These are phyloP conservation scores for Pollachius pollachius DNA, from an alignment of 2,113 vertebrate species.

Conservation along the genomic window DNA sequence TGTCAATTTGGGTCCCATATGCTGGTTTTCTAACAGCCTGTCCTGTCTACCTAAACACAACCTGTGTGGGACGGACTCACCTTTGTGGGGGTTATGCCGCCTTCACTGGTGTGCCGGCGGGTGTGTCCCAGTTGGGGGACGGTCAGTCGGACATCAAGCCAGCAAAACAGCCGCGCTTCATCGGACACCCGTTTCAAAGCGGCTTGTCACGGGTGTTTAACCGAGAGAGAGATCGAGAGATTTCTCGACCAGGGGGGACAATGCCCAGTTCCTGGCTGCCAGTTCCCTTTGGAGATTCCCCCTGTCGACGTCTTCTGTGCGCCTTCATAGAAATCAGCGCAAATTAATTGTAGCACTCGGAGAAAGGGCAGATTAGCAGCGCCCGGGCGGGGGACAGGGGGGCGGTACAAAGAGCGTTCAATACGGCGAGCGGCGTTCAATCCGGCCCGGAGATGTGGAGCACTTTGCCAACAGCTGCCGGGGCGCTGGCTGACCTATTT, in stretches of 20 bases:
- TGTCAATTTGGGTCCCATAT: too few relatives aligned
- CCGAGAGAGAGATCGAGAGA: constrained; percentile 1
- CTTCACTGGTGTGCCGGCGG: constrained; percentile 34
- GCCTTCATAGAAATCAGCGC: constrained; percentile 85
- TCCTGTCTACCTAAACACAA: constrained; percentile 26
- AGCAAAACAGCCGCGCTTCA: constrained; percentile 55
- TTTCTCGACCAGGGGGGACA: constrained; percentile 52
- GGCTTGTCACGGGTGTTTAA: constrained; percentile 62
- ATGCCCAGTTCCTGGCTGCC: constrained; percentile 70
- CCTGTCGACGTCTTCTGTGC: constrained; percentile 78
- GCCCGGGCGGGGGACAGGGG: constrained; percentile 20
- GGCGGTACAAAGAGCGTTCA: constrained; percentile 81
- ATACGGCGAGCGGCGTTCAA: constrained; percentile 68
- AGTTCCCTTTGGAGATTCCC: constrained; percentile 81
- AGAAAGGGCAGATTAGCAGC: constrained; percentile 91
- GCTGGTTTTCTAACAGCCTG: too few relatives aligned
- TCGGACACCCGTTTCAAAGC: constrained; percentile 64
- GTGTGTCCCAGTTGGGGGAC: constrained; percentile 25
- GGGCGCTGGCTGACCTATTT: constrained; percentile 68
- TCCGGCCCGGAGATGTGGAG: constrained; percentile 69
- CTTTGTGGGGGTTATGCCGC: constrained; percentile 33
- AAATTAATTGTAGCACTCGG: constrained; percentile 88
- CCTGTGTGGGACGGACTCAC: constrained; percentile 15
- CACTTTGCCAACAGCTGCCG: constrained; percentile 81
- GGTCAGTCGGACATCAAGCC: constrained; percentile 40